Base-by-base conservation (phyloP, 1,140 invertebrate genomes). In the Panagrolaimus sp. region DNA sequence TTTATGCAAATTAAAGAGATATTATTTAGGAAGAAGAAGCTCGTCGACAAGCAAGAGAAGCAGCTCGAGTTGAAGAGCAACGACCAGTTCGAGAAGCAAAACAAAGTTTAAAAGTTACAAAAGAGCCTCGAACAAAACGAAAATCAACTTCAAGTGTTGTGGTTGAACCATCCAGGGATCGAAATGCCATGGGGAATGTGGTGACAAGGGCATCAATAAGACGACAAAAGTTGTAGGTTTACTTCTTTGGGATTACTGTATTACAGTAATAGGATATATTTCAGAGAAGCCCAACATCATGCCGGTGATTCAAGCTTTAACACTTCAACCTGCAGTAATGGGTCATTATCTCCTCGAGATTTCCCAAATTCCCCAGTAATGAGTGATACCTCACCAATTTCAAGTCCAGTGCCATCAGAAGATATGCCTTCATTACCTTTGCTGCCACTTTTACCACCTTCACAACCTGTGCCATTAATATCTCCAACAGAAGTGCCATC, bases 11-110 rank as follows among this genome's bases (percentile, higher is more conserved):
- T 43, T 15, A 26, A 6, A 15, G 32, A 12, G 12, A 43, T 28
- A 43, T n/a, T 67, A 17, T 73, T 9, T 28, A 77, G 75, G 80
- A 82, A 68, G 79, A 82, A 71, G 65, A 77, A 63, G 45, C 55
- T 1, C 21, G 79, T 21, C 43, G 72, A 46, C n/a, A 71, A 26
- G 71, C 68, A 38, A 74, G 68, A 63, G 71, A 73, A 67, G 58
- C 74, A 46, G 71, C 79, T 17, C 78, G 76, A n/a, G 21, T 66
- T 17, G 68, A 67, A 12, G 45, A 52, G 3, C 32, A 67, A 47
- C 52, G 47, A 38, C 76, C 79, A 63, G 76, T 72, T 48, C 63
- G 62, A 14, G 43, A 43, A 44, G 65, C 45, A 15, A 74, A 69
- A 43, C 68, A 76, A 58, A 58, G 46, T 21, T 52, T 77, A 21